phyloP scores from a whole-genome alignment of 2,797 vertebrate genomes.

The Prionace glauca region DNA sequence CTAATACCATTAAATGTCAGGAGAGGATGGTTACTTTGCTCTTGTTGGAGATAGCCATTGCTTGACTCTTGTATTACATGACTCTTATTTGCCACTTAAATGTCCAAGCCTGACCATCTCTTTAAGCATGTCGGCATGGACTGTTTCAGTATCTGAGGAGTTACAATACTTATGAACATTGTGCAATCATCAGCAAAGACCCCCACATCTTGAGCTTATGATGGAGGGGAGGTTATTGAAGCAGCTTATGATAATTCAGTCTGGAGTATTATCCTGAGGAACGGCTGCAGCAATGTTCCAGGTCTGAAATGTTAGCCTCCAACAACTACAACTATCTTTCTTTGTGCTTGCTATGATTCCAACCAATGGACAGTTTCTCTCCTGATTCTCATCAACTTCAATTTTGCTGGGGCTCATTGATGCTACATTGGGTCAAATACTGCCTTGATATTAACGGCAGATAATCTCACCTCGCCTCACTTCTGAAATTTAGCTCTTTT shows the following conservation, averaged over 20 bases:
- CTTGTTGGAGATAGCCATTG: too few relatives aligned
- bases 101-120: not conserved
- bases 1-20: not conserved
- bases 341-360: not conserved
- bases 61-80: too few relatives aligned
- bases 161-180: not conserved
- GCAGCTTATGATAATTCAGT: not conserved
- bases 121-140: not conserved
- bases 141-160: not conserved
- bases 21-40: too few relatives aligned
- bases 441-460: not conserved
- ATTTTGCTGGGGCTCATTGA: not conserved
- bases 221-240: not conserved
- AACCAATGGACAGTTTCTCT: too few relatives aligned
- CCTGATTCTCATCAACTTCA: not conserved
- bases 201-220: not conserved
- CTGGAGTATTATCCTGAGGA: not conserved
- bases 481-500: not conserved
- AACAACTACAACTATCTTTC: not conserved
- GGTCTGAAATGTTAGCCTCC: not conserved
- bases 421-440: not conserved
- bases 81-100: too few relatives aligned
- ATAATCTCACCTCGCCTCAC: not conserved
- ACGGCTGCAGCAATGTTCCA: too few relatives aligned
- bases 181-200: not conserved